These are phyloP conservation scores for Drosophila antonietae DNA, from an alignment of 2,888 invertebrate species.

Conservation along the genomic window DNA sequence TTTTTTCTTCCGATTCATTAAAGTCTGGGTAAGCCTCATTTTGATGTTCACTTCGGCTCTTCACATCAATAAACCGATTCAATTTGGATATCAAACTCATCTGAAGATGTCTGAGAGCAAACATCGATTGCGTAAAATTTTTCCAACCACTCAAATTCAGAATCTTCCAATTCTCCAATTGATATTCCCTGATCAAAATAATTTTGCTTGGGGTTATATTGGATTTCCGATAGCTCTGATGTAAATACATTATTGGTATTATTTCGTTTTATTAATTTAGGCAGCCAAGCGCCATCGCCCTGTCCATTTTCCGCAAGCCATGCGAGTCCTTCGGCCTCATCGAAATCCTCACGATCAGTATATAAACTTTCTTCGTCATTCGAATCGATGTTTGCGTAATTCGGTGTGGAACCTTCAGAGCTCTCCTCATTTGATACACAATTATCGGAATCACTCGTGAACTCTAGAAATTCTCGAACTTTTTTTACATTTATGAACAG, in stretches of 20 bases:
- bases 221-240: neutral
- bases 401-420: too few relatives aligned
- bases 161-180: neutral
- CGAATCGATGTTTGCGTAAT: too few relatives aligned
- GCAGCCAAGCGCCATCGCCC: neutral
- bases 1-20: neutral
- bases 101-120: neutral
- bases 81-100: accelerated
- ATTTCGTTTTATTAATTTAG: neutral
- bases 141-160: neutral
- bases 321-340: too few relatives aligned
- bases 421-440: too few relatives aligned
- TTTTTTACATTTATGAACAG: too few relatives aligned
- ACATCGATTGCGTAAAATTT: neutral
- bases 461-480: too few relatives aligned
- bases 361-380: too few relatives aligned
- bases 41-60: neutral
- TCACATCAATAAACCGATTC: neutral
- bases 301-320: too few relatives aligned
- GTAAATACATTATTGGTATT: too few relatives aligned
- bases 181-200: neutral
- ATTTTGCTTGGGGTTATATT: neutral
- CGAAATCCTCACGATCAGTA: too few relatives aligned
- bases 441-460: too few relatives aligned
- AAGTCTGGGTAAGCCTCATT: neutral